Conservation (phyloP, 2,113 vertebrate species). For the Vanacampus margaritifer region DNA sequence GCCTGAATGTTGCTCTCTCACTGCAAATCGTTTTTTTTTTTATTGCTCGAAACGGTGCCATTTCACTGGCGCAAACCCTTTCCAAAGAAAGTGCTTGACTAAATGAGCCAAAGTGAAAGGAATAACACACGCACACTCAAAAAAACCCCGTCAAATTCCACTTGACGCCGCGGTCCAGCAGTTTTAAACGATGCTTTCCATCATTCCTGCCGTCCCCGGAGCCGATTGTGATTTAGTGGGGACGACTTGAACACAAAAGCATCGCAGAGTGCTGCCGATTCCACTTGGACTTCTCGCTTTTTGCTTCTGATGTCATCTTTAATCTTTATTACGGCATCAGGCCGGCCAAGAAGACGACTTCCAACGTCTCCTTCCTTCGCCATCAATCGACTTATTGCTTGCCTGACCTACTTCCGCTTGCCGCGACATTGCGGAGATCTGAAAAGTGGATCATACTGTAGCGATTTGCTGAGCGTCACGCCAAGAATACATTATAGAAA, state of each 20-base stretch:
- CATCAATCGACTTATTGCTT: constrained; percentile 1
- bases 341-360: constrained; percentile 24
- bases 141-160: constrained; percentile 20
- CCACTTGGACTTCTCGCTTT: constrained; percentile 20
- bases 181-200: constrained; percentile 33
- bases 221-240: constrained; percentile 38
- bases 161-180: background rate
- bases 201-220: constrained; percentile 39
- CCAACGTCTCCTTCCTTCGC: background rate
- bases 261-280: constrained; percentile 37
- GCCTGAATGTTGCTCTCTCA: constrained; percentile 15
- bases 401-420: background rate
- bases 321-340: constrained; percentile 43
- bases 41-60: constrained; percentile 31
- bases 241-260: constrained; percentile 41
- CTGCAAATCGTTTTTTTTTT: constrained; percentile 49
- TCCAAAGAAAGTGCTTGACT: constrained; percentile 28
- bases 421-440: background rate
- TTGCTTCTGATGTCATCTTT: constrained; percentile 2
- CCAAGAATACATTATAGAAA: no score
- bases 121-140: constrained; percentile 6
- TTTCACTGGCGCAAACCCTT: constrained; percentile 3
- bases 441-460: background rate
- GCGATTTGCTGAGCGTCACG: no score
- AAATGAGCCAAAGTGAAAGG: constrained; percentile 8